Percentiles rank a stretch among this genome's conserved stretches.
Conservation (phyloP, 2,113 vertebrate species). For the Xenotilapia leptura region DNA sequence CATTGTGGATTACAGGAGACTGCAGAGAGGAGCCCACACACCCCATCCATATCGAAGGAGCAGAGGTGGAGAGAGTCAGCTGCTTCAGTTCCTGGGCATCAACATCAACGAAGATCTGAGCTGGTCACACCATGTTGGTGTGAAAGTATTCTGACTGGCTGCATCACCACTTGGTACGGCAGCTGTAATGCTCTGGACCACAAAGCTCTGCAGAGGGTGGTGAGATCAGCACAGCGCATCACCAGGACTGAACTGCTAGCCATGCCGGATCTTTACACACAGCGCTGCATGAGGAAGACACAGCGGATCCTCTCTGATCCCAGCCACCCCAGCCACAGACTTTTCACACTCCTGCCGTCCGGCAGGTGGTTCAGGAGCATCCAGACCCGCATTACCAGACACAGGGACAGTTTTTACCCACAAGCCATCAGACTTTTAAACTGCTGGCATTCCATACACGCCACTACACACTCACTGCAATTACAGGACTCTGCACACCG, state of each 20-base stretch:
- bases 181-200: neutral
- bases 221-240: neutral
- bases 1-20: neutral
- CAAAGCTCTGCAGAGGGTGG: neutral
- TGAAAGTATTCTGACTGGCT: neutral
- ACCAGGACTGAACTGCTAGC: neutral
- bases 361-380: no score
- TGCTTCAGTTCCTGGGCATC: neutral
- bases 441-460: no score
- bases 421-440: no score
- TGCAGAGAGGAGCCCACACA: neutral
- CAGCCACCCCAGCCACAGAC: no score
- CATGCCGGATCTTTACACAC: neutral
- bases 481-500: no score
- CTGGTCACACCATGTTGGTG: neutral
- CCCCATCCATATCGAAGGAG: fast-evolving
- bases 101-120: neutral
- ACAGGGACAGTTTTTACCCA: no score
- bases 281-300: neutral
- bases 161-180: fast-evolving
- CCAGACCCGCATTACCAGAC: no score
- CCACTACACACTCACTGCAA: no score
- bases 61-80: fast-evolving
- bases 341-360: no score
- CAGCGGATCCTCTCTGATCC: no score